Percentiles rank a stretch among this genome's conserved stretches.
These are phyloP conservation scores for Pelosia muscerda DNA, from an alignment of 2,888 invertebrate species.

Conservation along the genomic window DNA sequence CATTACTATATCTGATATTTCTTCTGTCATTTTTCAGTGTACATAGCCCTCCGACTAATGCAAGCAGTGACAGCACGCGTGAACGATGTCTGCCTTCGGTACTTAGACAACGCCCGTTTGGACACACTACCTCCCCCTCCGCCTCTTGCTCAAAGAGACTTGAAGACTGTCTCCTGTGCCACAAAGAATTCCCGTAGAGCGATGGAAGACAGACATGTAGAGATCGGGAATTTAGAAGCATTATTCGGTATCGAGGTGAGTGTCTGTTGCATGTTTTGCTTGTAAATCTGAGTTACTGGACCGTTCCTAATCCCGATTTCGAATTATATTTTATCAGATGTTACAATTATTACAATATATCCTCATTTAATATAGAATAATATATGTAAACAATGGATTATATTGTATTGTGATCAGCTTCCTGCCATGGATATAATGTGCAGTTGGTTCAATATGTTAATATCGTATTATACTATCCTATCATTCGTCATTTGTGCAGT, in stretches of 20 bases:
- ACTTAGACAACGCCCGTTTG: conserved; percentile 89
- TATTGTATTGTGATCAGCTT: not conserved
- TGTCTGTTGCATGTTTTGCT: conserved; percentile 14
- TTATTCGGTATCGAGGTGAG: conserved; percentile 92
- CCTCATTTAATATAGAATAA: not conserved
- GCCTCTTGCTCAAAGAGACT: conserved; percentile 81
- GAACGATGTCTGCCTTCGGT: conserved; percentile 90
- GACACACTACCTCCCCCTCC: conserved; percentile 88
- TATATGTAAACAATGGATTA: not conserved
- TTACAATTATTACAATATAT: not conserved
- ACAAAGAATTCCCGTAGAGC: conserved; percentile 93
- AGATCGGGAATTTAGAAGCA: conserved; percentile 93
- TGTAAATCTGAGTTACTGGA: not conserved
- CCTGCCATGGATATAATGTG: not conserved
- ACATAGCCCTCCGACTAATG: conserved; percentile 91
- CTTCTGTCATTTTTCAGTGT: conserved; percentile 84
- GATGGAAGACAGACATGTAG: conserved; percentile 97
- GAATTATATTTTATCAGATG: too few relatives aligned
- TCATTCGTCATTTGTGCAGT: not conserved
- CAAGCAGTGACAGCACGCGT: conserved; percentile 90
- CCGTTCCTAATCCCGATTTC: not conserved
- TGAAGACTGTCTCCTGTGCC: conserved; percentile 88
- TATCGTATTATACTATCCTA: conserved; percentile 4
- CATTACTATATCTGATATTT: conserved; percentile 1
- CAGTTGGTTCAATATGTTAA: not conserved